A percentile compares a stretch with the other conserved stretches of the same genome.
Evolutionary conservation across 2,888 invertebrate species (phyloP).

Genomic region (Lepidocyrtinus sp.): DNA sequence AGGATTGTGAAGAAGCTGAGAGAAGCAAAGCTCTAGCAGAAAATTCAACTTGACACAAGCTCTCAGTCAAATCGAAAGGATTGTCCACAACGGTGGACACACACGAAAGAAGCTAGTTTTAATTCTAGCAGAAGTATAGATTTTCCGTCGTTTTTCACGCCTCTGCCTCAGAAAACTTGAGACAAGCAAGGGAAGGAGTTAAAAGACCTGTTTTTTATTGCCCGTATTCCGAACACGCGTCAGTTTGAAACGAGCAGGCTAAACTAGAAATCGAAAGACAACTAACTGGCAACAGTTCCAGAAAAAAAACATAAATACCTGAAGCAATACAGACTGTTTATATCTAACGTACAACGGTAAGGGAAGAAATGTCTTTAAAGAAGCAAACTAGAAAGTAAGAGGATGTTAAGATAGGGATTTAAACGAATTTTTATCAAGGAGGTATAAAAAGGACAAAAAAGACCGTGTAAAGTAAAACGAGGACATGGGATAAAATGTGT

Average conservation of each 20-base stretch:
- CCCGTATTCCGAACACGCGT: constrained; percentile 56
- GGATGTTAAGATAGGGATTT: constrained; percentile 19
- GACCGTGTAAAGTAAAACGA: constrained; percentile 55
- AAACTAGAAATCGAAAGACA: constrained; percentile 55
- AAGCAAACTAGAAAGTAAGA: constrained; percentile 17
- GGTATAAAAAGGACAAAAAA: constrained; percentile 33
- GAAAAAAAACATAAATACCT: constrained; percentile 59
- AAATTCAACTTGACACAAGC: constrained; percentile 65
- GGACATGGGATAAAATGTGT: constrained; percentile 53
- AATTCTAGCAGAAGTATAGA: constrained; percentile 56
- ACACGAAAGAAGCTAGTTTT: constrained; percentile 24
- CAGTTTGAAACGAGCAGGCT: constrained; percentile 45
- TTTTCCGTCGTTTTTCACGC: constrained; percentile 57
- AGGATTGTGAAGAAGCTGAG: not conserved
- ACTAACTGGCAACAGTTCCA: constrained; percentile 53
- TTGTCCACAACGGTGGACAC: constrained; percentile 53
- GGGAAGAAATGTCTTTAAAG: constrained; percentile 8
- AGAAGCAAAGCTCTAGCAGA: constrained; percentile 32
- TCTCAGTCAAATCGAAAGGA: constrained; percentile 58
- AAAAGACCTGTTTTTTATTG: constrained; percentile 35
- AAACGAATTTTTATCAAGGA: constrained; percentile 25
- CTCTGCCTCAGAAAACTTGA: constrained; percentile 30
- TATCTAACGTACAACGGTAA: constrained; percentile 3
- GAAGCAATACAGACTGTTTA: constrained; percentile 25
- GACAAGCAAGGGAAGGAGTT: not conserved